Conservation (phyloP, 2,888 invertebrate genomes). For the Cryptus armator region DNA sequence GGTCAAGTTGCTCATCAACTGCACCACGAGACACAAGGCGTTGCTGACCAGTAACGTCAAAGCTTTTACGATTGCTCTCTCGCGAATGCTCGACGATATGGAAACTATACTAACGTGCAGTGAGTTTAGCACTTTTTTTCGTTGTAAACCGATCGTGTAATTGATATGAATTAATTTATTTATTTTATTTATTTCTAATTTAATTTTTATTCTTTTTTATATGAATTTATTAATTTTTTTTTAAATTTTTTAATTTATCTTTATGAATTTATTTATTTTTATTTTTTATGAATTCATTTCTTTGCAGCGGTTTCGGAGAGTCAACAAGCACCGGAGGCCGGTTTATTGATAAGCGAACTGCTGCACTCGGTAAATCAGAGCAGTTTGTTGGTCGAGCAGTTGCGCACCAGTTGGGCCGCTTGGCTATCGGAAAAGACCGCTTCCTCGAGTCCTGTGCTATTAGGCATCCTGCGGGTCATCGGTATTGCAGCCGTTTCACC, state of each 20-base stretch:
- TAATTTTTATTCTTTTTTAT: no score
- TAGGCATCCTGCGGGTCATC: constrained; percentile 85
- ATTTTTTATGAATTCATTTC: constrained; percentile 32
- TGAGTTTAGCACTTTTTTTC: constrained; percentile 74
- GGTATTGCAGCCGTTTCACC: constrained; percentile 85
- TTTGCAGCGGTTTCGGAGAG: constrained; percentile 82
- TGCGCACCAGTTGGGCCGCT: constrained; percentile 81
- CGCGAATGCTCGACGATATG: constrained; percentile 86
- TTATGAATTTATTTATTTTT: background rate
- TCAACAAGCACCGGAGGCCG: constrained; percentile 85
- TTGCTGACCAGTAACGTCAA: constrained; percentile 85
- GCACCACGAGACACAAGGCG: constrained; percentile 86
- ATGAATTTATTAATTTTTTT: no score
- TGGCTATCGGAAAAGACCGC: constrained; percentile 86
- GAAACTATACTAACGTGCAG: constrained; percentile 85
- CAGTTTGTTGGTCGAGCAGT: constrained; percentile 79
- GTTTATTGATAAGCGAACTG: constrained; percentile 86
- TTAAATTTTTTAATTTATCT: no score
- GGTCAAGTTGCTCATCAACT: constrained; percentile 87
- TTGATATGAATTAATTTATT: background rate
- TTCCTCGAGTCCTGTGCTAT: constrained; percentile 84
- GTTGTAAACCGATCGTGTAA: constrained; percentile 17
- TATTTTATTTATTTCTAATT: no score
- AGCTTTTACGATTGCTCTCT: constrained; percentile 85
- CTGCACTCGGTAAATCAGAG: constrained; percentile 85